These are phyloP conservation scores for Stenotaenia linearis DNA, from an alignment of 2,888 invertebrate species.

Conservation along the genomic window DNA sequence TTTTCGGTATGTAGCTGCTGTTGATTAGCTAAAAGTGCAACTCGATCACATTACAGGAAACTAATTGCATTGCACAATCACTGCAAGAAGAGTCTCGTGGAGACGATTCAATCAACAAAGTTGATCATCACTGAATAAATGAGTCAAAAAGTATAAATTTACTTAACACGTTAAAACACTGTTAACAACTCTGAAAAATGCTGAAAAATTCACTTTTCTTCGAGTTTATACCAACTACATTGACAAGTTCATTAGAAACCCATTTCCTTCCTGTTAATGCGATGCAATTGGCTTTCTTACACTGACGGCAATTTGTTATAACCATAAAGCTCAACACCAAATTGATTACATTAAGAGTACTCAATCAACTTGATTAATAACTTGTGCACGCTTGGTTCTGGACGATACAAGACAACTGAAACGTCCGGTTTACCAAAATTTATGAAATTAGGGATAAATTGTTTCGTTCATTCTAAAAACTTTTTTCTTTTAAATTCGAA, in stretches of 20 bases:
- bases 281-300: neutral
- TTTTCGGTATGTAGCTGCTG: too few relatives aligned
- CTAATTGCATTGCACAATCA: neutral
- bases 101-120: neutral
- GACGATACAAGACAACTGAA: too few relatives aligned
- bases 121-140: too few relatives aligned
- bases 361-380: neutral
- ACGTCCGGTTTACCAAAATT: too few relatives aligned
- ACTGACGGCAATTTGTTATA: neutral
- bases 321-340: neutral
- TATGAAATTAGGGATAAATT: too few relatives aligned
- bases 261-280: neutral
- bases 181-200: too few relatives aligned
- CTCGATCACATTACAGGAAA: neutral
- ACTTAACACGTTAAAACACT: too few relatives aligned
- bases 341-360: neutral
- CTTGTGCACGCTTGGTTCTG: too few relatives aligned
- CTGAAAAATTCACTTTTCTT: too few relatives aligned
- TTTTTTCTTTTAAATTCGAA: too few relatives aligned
- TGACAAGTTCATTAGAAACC: neutral
- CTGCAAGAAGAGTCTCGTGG: neutral
- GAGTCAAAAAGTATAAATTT: too few relatives aligned
- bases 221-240: neutral
- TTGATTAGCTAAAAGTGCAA: neutral
- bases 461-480: too few relatives aligned